Base-by-base conservation (phyloP, 2,113 vertebrate genomes). In the Zosterops pallidus region DNA sequence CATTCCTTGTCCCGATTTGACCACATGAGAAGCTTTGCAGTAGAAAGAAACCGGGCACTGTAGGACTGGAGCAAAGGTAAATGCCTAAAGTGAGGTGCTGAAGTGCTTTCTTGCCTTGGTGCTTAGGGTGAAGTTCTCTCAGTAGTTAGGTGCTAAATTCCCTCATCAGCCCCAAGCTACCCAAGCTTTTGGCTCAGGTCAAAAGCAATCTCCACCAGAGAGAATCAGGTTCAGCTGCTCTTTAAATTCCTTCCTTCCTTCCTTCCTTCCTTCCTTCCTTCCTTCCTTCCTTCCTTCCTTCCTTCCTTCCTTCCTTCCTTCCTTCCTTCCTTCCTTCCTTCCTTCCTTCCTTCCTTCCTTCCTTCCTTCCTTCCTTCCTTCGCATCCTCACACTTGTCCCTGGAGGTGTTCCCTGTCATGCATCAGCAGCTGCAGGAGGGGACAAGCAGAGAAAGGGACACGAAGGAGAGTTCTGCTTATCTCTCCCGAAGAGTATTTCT, bases 401-500 rank as follows among this genome's bases (percentile, higher is more conserved):
- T 52, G 49, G 52, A 75, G 12, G 22, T 89, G 53, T 79, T 76
- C 69, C 9, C 70, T 74, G 25, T 20, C 11, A 2, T 42, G 14
- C 42, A 24, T 79, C 63, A 83, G 14, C 15, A 57, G 46, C 55
- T 33, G 14, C 39, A 62, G 42, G 14, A 77, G 63, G 22, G 20
- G 28, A 68, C 0, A 2, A 82, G 17, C 65, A 84, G 18, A 33
- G 25, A 33, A 83, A 77, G 42, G 39, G 29, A 67, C 55, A 59
- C 0, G 2, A 59, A 33, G 33, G 52, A 94, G 35, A 81, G 11
- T 56, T 76, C 41, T 46, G 52, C 72, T 93, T 94, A 93, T 95
- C 93, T 92, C 44, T 89, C 41, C 60, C 15, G 1, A 33, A 74
- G 60, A 53, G 93, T 90, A 90, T 97, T 96, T 96, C 85, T 95